These are phyloP conservation scores for Phoxinus phoxinus DNA, from an alignment of 2,113 vertebrate genomes.

Conservation along the genomic window DNA sequence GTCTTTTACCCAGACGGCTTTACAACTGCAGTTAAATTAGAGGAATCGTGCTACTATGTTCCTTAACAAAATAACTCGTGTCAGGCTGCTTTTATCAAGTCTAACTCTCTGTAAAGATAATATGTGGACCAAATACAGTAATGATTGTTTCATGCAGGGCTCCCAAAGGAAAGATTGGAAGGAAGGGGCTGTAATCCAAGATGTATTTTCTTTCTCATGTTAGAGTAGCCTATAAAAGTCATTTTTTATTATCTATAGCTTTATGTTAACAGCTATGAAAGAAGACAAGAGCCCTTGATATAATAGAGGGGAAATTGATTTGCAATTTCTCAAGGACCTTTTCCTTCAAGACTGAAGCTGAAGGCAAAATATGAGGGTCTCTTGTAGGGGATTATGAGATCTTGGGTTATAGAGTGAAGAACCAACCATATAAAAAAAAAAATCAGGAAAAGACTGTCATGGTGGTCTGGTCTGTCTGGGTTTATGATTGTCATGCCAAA, in stretches of 20 bases:
- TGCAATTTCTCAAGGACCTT: background rate
- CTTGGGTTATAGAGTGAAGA: background rate
- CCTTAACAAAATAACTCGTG: background rate
- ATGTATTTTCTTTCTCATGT: background rate
- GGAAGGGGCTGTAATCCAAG: background rate
- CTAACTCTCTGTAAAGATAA: background rate
- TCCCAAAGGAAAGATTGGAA: background rate
- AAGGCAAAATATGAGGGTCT: background rate
- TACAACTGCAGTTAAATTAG: background rate
- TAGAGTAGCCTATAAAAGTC: background rate
- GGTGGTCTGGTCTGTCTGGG: background rate
- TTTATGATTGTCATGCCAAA: constrained; percentile 27
- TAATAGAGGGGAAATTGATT: constrained; percentile 18
- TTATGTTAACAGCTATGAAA: background rate
- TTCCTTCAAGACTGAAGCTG: constrained; percentile 11
- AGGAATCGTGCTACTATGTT: background rate
- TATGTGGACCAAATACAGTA: background rate
- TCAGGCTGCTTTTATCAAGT: constrained; percentile 4
- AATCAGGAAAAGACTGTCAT: background rate
- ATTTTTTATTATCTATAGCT: background rate
- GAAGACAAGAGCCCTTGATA: background rate
- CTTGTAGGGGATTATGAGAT: background rate
- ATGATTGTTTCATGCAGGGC: background rate
- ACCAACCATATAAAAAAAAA: background rate
- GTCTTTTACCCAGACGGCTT: background rate